Evolutionary conservation across 2,888 invertebrate species (phyloP).

Genomic region (Drosophila quinaria): DNA sequence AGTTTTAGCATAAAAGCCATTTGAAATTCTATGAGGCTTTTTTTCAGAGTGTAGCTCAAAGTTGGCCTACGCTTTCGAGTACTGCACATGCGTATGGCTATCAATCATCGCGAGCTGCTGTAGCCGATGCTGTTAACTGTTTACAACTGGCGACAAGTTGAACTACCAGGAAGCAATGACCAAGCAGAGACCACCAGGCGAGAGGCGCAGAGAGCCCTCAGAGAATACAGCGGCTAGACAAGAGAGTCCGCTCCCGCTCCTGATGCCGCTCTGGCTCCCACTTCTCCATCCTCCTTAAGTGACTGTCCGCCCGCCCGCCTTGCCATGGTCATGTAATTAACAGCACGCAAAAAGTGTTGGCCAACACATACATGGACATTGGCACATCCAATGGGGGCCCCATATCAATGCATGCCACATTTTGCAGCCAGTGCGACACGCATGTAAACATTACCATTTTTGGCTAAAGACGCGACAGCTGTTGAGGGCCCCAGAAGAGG

Average conservation of each 20-base stretch:
- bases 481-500: conserved; percentile 24
- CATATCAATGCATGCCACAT: conserved; percentile 63
- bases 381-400: conserved; percentile 53
- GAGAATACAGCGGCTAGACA: conserved; percentile 68
- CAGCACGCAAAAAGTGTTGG: conserved; percentile 82
- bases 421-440: conserved; percentile 69
- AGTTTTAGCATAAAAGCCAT: not conserved
- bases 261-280: not conserved
- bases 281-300: not conserved
- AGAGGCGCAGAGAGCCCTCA: conserved; percentile 68
- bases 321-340: conserved; percentile 72
- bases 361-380: conserved; percentile 70
- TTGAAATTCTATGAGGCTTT: not conserved
- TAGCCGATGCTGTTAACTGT: conserved; percentile 67
- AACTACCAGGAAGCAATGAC: conserved; percentile 79
- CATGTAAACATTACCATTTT: conserved; percentile 81
- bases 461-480: conserved; percentile 80
- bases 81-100: conserved; percentile 61
- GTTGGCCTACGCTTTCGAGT: conserved; percentile 15
- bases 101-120: conserved; percentile 70
- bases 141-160: conserved; percentile 67
- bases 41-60: conserved; percentile 3
- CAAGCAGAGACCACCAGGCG: conserved; percentile 76
- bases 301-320: conserved; percentile 4
- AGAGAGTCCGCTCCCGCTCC: not conserved